These are phyloP conservation scores for Aeoliscus strigatus DNA, from an alignment of 2,797 vertebrate genomes.

Conservation along the genomic window DNA sequence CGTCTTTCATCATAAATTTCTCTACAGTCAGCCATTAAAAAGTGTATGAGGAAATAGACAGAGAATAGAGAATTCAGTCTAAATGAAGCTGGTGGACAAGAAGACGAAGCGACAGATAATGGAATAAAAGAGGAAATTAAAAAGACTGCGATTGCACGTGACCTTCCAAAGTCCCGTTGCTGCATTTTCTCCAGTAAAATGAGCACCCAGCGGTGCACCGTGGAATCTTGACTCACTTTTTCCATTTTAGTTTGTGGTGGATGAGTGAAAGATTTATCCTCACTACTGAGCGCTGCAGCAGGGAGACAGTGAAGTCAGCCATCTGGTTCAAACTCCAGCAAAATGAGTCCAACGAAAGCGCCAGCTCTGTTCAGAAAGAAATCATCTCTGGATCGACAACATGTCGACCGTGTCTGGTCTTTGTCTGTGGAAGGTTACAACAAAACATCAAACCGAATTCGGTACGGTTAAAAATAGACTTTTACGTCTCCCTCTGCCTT, in stretches of 20 bases:
- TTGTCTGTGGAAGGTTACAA: too few relatives aligned
- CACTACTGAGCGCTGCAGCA: conserved; percentile 45
- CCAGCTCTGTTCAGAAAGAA: too few relatives aligned
- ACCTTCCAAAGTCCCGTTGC: conserved; percentile 21
- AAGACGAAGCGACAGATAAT: not conserved
- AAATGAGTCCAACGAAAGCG: conserved; percentile 49
- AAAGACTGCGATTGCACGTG: conserved; percentile 17
- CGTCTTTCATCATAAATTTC: conserved; percentile 29
- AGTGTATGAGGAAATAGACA: conserved; percentile 22
- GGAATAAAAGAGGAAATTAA: conserved; percentile 10
- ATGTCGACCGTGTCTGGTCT: too few relatives aligned
- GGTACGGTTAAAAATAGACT: too few relatives aligned
- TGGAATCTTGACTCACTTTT: conserved; percentile 68
- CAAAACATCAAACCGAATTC: too few relatives aligned
- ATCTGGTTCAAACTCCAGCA: conserved; percentile 69
- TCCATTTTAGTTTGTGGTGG: conserved; percentile 63
- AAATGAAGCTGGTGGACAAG: conserved; percentile 6
- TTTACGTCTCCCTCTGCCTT: too few relatives aligned
- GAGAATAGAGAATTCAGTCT: conserved; percentile 8
- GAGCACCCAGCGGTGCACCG: conserved; percentile 41
- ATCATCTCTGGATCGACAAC: too few relatives aligned
- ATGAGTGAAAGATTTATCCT: conserved; percentile 68
- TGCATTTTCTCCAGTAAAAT: conserved; percentile 44
- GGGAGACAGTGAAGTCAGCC: conserved; percentile 72
- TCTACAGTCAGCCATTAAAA: conserved; percentile 34